These are phyloP conservation scores for Stylophora pistillata DNA, from an alignment of 64 coral and sea anemone species.

Conservation along the genomic window DNA sequence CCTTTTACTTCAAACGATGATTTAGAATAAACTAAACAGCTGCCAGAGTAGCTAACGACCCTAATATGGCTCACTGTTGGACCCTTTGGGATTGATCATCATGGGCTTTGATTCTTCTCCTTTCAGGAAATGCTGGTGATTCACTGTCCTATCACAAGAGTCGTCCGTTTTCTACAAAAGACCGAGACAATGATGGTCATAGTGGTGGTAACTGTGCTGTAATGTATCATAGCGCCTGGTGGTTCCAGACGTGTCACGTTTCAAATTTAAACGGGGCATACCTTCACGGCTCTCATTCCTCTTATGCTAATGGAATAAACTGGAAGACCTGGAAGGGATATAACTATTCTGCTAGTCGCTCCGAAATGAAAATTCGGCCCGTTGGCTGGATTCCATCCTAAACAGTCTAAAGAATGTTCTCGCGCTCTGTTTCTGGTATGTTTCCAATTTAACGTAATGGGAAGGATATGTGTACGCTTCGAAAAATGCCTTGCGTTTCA, in stretches of 20 bases:
- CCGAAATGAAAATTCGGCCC: slow-evolving; percentile 66
- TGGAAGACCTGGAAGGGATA: slow-evolving; percentile 51
- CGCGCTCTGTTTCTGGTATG: too few relatives aligned
- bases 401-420: not conserved
- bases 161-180: slow-evolving; percentile 46
- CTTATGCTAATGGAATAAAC: slow-evolving; percentile 24
- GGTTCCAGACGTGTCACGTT: too few relatives aligned
- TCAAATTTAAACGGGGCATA: slow-evolving; percentile 76
- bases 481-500: too few relatives aligned
- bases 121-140: slow-evolving; percentile 38
- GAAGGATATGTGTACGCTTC: too few relatives aligned
- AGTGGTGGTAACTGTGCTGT: too few relatives aligned
- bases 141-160: slow-evolving; percentile 48
- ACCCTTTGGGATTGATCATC: not conserved
- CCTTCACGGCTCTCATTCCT: slow-evolving; percentile 13
- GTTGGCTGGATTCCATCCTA: slow-evolving; percentile 10
- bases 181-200: slow-evolving; percentile 49
- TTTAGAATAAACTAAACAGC: too few relatives aligned
- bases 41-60: too few relatives aligned
- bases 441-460: too few relatives aligned
- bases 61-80: too few relatives aligned
- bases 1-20: too few relatives aligned
- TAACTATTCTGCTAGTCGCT: slow-evolving; percentile 37
- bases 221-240: too few relatives aligned
- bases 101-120: too few relatives aligned